Base-by-base conservation (phyloP, 2,888 invertebrate species). In the Tetragonisca angustula region DNA sequence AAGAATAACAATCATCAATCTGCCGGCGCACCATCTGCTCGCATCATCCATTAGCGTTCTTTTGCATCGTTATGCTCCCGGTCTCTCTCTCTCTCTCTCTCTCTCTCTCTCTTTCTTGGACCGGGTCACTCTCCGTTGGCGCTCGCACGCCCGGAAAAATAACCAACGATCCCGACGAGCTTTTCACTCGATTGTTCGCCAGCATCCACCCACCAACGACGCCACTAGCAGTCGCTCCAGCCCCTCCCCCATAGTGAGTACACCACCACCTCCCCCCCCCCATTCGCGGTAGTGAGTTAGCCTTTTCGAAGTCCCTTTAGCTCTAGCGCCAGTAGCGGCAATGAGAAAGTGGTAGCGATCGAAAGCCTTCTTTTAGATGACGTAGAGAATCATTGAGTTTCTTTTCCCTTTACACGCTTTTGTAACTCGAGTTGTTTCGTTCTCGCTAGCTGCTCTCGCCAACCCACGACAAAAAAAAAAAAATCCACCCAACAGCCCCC, bases 1-100 rank as follows among this genome's bases (percentile, higher is more conserved):
- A 73, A 32, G 77, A 77, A 82, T 75, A 73, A 70, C 68, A 79
- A 43, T 74, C 82, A 74, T 71, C 76, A 79, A 70, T 83, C 76
- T 69, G 76, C 69, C 75, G 54, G 24, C 43, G 64, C 76, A 32
- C 36, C 75, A 73, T 83, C 62, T 52, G 76, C 61, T 68, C 76
- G 74, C 49, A 76, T 75, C 76, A 78, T 71, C 81, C 79, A 70
- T 84, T 87, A 86, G 74, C 83, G 74, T 81, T 82, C 74, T 69
- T 72, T 59, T 62, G 85, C 85, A 76, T 72, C 79, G 68, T 71
- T 84, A 69, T 71, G 67, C 59, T 24, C 9, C 64, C 59, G 52
- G 32, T 27, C n/a, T 19, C 5, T 21, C 52, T 52, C 36, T 43
- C 6, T 36, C 36, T 36, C 36, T 36, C 36, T 36, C 36, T 36